Evolutionary conservation across 2,797 vertebrate species (phyloP), one percentile per base, ranked within the genome.

Genomic region (Petrocephalus sullivani): DNA sequence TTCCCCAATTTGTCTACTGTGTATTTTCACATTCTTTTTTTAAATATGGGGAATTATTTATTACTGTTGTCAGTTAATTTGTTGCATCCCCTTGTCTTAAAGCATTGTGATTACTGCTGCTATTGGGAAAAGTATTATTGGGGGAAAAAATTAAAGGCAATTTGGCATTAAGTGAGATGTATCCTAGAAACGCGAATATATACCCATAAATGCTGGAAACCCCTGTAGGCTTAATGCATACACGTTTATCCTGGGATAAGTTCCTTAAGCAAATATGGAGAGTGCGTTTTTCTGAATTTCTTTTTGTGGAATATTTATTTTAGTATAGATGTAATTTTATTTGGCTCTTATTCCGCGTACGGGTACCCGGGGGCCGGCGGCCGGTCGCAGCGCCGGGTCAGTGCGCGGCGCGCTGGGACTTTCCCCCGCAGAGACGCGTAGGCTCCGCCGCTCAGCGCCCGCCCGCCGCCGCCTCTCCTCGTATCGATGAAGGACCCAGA

Each of bases 401-500:
- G 28, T 71, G 64, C 64, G 28, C 64, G 9, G 64, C 28, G 64
- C 64, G 28, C 61, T 2, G 64, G 33, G 64, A 67, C 10, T 67
- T 67, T 33, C 64, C 28, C 64, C 64, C 23, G 64, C 64, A 67
- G 64, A 67, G 12, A 67, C 64, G 10, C 23, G 10, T 23, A 67
- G 64, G 10, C 28, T 71, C 33, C 33, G 12, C 64, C 33, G 64
- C 28, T 12, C 14, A 12, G 28, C 37, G 64, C 64, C 28, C 64
- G 49, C 7, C 49, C 49, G 49, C 1, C 49, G 49, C 8, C 8
- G 49, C 23, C 90, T 92, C 88, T 92, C 91, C 91, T 87, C 91
- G 88, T 83, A 89, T 12, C 28, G 86, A 87, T 84, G 89, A 88
- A 86, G 88, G 56, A 4, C 51, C 41, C 41, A 46, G 21, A 78